Evolutionary conservation across 2,888 invertebrate species (phyloP), one percentile per base, ranked within the genome.

Genomic region (Andrena trimmerana): DNA sequence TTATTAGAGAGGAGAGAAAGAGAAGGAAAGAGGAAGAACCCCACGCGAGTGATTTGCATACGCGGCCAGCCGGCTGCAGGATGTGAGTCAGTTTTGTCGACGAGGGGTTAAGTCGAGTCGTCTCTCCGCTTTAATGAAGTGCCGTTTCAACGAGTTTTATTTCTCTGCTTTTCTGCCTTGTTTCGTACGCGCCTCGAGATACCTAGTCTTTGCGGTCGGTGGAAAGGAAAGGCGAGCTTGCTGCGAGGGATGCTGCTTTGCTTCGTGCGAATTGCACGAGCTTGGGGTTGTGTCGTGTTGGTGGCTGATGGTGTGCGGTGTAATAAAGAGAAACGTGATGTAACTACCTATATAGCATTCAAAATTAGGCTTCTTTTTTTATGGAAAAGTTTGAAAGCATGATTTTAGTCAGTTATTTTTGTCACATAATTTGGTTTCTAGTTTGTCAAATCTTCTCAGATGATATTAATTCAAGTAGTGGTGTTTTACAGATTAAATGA

Each of bases 21-120:
- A 74, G 67, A 48, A 71, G 77, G 71, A 66, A 52, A 67, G 71
- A 78, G 83, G 78, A 74, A 78, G 67, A 78, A 87, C 88, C 89
- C 89, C 88, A 90, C 86, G 84, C 86, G 89, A 90, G 83, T 88
- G 86, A 91, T 91, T 91, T 91, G 91, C 91, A 91, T 91, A 91
- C 84, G 84, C 82, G 87, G 77, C 83, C 85, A 89, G 91, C 91
- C 91, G 91, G 91, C 91, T 90, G 89, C 86, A 85, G 87, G 86
- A 84, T 83, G 90, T 91, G 90, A 90, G 88, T 91, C 86, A 89
- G 90, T 91, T 90, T 90, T 87, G 79, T 86, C 85, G 84, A 67
- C 79, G 83, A 83, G 85, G 88, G 86, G 81, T 86, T 90, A 83
- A 86, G 78, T 84, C 88, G 87, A 87, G 80, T 90, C 88, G 87